These are phyloP conservation scores for Dascillus cervinus DNA, from an alignment of 2,888 invertebrate species.

Conservation along the genomic window DNA sequence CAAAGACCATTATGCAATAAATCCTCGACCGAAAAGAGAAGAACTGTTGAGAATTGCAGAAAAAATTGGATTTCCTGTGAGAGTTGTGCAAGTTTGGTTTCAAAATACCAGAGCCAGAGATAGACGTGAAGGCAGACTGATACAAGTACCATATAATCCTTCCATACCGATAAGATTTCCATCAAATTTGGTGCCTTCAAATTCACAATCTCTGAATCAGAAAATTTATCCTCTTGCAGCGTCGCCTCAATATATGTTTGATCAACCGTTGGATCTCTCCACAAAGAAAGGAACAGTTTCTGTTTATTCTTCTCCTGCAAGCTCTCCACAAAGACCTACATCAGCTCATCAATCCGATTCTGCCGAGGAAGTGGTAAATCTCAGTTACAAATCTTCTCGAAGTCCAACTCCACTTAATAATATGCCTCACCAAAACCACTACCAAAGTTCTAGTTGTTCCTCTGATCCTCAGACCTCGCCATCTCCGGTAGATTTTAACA, in stretches of 20 bases:
- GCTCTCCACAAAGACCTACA: constrained; percentile 56
- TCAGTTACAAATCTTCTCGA: constrained; percentile 63
- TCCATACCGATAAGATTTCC: constrained; percentile 20
- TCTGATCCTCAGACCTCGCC: constrained; percentile 40
- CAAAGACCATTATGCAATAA: constrained; percentile 81
- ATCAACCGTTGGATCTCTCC: constrained; percentile 87
- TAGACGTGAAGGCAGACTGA: constrained; percentile 57
- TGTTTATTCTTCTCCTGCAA: constrained; percentile 51
- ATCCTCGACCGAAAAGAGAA: constrained; percentile 90
- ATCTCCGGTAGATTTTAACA: constrained; percentile 42
- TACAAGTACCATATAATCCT: constrained; percentile 43
- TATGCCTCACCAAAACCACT: constrained; percentile 43
- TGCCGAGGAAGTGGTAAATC: constrained; percentile 66
- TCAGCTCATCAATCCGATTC: constrained; percentile 56
- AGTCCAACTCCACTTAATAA: constrained; percentile 55
- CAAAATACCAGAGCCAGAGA: constrained; percentile 91
- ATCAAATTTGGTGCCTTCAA: constrained; percentile 31
- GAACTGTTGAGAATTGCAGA: constrained; percentile 87
- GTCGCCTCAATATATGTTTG: constrained; percentile 38
- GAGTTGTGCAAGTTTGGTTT: constrained; percentile 92
- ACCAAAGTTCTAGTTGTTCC: constrained; percentile 56
- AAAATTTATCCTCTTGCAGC: constrained; percentile 16
- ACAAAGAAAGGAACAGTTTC: constrained; percentile 62
- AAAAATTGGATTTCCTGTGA: constrained; percentile 62
- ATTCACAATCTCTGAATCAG: constrained; percentile 23